Evolutionary conservation across 2,888 invertebrate species (phyloP).

Genomic region (Willowsia nigromaculata): DNA sequence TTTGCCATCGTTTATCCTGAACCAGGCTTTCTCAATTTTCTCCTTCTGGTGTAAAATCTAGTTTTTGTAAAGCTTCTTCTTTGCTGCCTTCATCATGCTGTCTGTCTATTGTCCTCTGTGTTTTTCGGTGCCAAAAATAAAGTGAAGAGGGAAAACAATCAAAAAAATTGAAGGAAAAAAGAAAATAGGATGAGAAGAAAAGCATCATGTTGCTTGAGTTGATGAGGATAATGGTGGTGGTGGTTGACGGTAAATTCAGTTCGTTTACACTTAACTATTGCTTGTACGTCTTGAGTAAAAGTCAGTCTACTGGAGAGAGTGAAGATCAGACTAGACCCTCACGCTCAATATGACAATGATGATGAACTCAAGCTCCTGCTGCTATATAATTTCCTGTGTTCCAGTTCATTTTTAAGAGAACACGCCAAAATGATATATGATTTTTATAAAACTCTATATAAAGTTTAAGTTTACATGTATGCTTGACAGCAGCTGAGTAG

Average conservation of each 20-base stretch:
- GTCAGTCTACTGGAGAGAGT: neutral
- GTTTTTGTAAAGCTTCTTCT: conserved; percentile 3
- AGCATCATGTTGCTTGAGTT: neutral
- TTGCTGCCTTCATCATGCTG: neutral
- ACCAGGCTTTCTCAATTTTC: neutral
- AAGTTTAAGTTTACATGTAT: neutral
- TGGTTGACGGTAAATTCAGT: neutral
- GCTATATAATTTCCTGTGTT: conserved; percentile 24
- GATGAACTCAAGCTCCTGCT: conserved; percentile 34
- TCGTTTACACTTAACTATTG: neutral
- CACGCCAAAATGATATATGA: neutral
- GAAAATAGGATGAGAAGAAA: neutral
- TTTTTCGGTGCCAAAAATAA: neutral
- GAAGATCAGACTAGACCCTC: neutral
- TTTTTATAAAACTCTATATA: neutral
- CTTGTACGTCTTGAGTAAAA: neutral
- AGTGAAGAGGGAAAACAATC: conserved; percentile 19
- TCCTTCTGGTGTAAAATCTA: neutral
- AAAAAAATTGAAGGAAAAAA: neutral
- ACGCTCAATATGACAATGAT: neutral
- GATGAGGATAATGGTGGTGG: neutral
- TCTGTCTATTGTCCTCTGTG: neutral
- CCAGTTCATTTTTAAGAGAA: neutral
- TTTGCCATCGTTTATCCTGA: neutral
- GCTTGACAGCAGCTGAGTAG: neutral